A percentile compares a stretch with the other conserved stretches of the same genome.
Conservation (phyloP, 2,797 vertebrate species). For the Gallinago stenura region DNA sequence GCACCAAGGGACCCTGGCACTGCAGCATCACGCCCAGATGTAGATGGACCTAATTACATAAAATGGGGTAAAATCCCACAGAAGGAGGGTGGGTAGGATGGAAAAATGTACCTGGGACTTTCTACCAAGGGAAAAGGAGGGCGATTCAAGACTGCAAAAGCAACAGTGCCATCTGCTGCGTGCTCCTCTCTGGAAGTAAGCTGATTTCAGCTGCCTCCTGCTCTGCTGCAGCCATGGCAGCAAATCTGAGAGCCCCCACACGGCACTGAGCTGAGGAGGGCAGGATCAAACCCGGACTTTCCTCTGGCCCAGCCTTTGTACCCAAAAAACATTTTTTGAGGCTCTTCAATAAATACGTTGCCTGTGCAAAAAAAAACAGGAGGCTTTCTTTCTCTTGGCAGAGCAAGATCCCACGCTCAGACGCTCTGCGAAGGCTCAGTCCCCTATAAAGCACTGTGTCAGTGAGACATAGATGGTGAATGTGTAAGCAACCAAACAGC, state of each 20-base stretch:
- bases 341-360: neutral
- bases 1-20: neutral
- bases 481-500: neutral
- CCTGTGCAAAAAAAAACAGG: neutral
- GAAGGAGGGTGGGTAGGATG: neutral
- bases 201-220: neutral
- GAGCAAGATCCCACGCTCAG: neutral
- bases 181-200: neutral
- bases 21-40: neutral
- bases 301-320: accelerated
- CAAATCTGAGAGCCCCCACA: neutral
- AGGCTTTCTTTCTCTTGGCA: neutral
- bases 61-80: slow-evolving; percentile 49
- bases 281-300: neutral
- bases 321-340: neutral
- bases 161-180: slow-evolving; percentile 77
- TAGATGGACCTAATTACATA: slow-evolving; percentile 20
- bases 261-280: neutral
- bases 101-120: neutral
- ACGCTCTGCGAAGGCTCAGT: neutral
- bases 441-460: neutral
- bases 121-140: neutral
- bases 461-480: neutral
- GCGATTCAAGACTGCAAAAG: slow-evolving; percentile 28
- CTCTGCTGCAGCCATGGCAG: neutral